Base-by-base conservation (phyloP, 2,797 vertebrate species). In the Masticophis lateralis region DNA sequence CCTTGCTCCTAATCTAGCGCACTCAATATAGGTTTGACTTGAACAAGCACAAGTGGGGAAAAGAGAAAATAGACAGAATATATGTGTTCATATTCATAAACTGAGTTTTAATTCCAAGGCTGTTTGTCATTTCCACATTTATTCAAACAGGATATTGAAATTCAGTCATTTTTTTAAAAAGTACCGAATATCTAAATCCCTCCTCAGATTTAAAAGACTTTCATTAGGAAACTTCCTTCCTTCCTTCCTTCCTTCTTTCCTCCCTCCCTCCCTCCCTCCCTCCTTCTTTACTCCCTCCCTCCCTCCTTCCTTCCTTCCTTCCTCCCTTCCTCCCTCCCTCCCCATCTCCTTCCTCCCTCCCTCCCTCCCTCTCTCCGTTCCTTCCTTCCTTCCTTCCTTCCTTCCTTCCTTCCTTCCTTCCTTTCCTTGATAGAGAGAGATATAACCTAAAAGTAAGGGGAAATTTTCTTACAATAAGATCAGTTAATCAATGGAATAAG, bases 251-350 rank as follows among this genome's bases (percentile, higher is more conserved):
- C 22, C 8, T 60, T 8, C 20, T 2, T 60, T 2, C 20, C 59
- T 60, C 3, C 20, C 9, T 8, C 20, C 22, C 11, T 10, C 9
- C 28, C 18, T 2, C 25, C 8, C n/a, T 20, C 13, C 3, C 18
- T 18, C 9, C 6, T 18, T 11, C 53, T 0, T 53, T 8, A 1
- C 1, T 53, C 1, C 8, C 53, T 55, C 0, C 18, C 57, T 57
- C 4, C 56, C 8, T 25, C 0, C 20, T 18, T 57, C 56, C 4
- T 57, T 5, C 56, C 1, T 18, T 18, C 57, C 5, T 59, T 20
- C 18, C 1, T 6, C 20, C 18, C 0, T 20, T 55, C 0, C 53
- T 20, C 57, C 14, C 3, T 57, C 16, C 20, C 0, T 47, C 22
- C 9, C 9, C 22, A 37, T 37, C 37, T 37, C 9, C 9, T 1